phyloP scores from a whole-genome alignment of 2,113 vertebrate species.

The Nothocercus nigrocapillus region DNA sequence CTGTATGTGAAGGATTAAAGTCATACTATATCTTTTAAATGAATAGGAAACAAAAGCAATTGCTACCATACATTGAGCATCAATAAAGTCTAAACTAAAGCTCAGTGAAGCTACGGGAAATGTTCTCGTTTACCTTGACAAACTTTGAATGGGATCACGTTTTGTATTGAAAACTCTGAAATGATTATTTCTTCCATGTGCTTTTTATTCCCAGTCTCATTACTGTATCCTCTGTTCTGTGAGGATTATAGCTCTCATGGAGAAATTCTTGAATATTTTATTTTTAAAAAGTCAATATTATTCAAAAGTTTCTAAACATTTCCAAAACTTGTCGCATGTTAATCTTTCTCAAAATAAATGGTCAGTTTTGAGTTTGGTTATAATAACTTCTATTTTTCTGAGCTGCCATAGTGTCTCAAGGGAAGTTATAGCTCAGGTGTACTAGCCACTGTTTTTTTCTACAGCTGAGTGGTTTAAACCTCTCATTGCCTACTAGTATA shows the following conservation, averaged over 20 bases:
- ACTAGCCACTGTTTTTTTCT: background rate
- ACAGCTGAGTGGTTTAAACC: background rate
- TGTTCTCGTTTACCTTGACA: background rate
- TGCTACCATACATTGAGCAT: background rate
- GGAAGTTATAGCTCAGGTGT: background rate
- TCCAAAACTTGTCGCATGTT: background rate
- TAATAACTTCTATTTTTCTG: background rate
- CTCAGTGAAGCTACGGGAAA: background rate
- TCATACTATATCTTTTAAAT: conserved; percentile 30
- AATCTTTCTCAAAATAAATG: background rate
- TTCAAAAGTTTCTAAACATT: background rate
- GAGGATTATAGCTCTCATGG: background rate
- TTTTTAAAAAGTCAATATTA: background rate
- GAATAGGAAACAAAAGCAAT: conserved; percentile 15
- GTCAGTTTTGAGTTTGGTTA: background rate
- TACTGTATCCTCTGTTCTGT: background rate
- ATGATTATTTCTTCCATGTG: background rate
- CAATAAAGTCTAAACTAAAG: background rate
- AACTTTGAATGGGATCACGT: background rate
- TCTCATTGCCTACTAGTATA: background rate
- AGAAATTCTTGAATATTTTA: background rate
- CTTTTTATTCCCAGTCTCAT: background rate
- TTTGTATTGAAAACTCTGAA: background rate
- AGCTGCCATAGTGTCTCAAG: background rate
- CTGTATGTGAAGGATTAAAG: conserved; percentile 30